phyloP scores from a whole-genome alignment of 2,113 vertebrate species.

The Herpetotheres cachinnans region DNA sequence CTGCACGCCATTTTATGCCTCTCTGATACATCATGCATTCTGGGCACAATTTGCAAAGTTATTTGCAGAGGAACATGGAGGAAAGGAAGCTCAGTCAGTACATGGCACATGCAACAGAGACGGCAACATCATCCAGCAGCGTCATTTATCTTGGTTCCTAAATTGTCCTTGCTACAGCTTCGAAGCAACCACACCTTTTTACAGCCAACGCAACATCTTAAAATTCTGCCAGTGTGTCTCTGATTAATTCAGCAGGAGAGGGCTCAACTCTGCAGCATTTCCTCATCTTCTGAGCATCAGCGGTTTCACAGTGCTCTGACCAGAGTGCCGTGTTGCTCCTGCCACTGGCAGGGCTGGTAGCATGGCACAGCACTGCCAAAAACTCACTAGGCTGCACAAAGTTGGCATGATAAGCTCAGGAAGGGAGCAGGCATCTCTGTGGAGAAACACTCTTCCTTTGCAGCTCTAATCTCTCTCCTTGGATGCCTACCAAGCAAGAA shows the following conservation, averaged over 20 bases:
- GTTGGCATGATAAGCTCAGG: neutral
- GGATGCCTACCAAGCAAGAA: neutral
- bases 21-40: neutral
- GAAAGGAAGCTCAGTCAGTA: neutral
- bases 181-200: accelerated
- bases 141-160: neutral
- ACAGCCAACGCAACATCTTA: neutral
- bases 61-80: neutral
- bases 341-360: neutral
- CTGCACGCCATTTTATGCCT: neutral
- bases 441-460: neutral
- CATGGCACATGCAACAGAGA: neutral
- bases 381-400: neutral
- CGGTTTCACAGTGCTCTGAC: neutral
- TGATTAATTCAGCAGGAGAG: neutral
- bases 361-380: neutral
- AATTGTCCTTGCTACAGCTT: neutral
- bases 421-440: neutral
- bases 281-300: neutral
- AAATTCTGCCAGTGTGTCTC: neutral
- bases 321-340: neutral
- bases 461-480: neutral
- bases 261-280: neutral
- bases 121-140: neutral
- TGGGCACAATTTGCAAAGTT: neutral